phyloP scores from a whole-genome alignment of 1,140 invertebrate genomes.

The Ceratina calcarata region DNA sequence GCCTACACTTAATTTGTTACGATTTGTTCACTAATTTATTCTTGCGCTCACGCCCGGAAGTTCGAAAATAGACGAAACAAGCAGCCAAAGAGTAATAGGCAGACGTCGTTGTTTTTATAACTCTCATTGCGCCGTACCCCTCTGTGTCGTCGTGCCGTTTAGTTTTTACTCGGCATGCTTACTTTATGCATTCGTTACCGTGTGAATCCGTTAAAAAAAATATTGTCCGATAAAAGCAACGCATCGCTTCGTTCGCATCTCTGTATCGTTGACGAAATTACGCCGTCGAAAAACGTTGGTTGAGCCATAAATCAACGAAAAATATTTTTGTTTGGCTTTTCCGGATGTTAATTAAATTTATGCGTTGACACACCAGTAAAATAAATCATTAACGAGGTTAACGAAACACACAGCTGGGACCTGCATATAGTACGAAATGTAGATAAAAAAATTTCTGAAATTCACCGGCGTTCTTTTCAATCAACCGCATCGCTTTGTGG shows the following conservation, averaged over 20 bases:
- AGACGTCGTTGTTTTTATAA: neutral
- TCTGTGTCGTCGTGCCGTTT: neutral
- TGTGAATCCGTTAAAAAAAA: too few relatives aligned
- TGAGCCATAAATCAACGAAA: neutral
- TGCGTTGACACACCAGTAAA: neutral
- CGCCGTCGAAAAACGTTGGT: neutral
- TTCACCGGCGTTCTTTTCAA: neutral
- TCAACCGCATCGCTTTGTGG: neutral
- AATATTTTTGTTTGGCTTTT: neutral
- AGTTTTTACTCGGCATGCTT: too few relatives aligned
- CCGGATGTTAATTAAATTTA: slow-evolving; percentile 22
- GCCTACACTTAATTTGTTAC: too few relatives aligned
- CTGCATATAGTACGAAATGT: neutral
- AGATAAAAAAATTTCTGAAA: neutral
- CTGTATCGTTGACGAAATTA: neutral
- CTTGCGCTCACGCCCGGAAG: neutral
- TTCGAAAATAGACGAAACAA: neutral
- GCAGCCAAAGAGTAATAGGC: too few relatives aligned
- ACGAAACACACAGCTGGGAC: neutral
- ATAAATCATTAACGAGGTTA: slow-evolving; percentile 9
- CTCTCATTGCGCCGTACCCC: neutral
- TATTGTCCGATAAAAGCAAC: too few relatives aligned
- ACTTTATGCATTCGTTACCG: too few relatives aligned
- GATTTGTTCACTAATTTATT: neutral
- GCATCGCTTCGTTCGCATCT: neutral